phyloP scores from a whole-genome alignment of 2,113 vertebrate species.

The Xiphias gladius region DNA sequence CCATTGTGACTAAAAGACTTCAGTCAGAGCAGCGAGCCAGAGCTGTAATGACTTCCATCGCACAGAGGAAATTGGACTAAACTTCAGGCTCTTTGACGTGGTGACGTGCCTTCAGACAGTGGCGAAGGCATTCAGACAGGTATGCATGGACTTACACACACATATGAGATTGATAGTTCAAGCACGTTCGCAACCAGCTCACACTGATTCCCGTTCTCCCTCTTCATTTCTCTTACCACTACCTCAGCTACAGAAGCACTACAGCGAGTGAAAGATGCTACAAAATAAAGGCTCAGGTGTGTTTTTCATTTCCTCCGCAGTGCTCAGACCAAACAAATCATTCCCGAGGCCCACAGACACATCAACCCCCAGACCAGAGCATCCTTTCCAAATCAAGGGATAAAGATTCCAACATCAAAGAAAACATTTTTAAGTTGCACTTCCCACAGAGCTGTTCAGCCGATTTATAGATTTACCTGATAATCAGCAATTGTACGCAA shows the following conservation, averaged over 20 bases:
- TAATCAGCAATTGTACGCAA: background rate
- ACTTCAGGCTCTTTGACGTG: conserved; percentile 50
- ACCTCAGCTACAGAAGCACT: background rate
- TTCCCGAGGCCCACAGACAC: conserved; percentile 16
- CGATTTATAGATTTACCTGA: conserved; percentile 13
- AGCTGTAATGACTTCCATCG: conserved; percentile 75
- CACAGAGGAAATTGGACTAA: conserved; percentile 65
- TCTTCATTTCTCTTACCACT: conserved; percentile 32
- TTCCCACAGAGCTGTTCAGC: background rate
- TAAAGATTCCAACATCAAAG: conserved; percentile 13
- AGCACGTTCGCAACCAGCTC: conserved; percentile 11
- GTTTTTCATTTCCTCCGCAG: conserved; percentile 39
- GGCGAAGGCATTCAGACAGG: conserved; percentile 4
- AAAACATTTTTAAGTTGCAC: background rate
- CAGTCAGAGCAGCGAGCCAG: conserved; percentile 72
- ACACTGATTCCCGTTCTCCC: conserved; percentile 13
- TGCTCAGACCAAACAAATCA: conserved; percentile 46
- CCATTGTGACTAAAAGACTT: conserved; percentile 74
- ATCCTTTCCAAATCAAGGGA: conserved; percentile 31
- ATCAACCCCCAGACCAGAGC: conserved; percentile 35
- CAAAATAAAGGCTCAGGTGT: conserved; percentile 12
- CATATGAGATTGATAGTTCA: background rate
- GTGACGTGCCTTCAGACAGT: too few relatives aligned
- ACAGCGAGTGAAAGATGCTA: conserved; percentile 12
- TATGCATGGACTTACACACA: background rate